Evolutionary conservation across 2,888 invertebrate genomes (phyloP), one percentile per base, ranked within the genome.

Genomic region (Leucophora obtusa): DNA sequence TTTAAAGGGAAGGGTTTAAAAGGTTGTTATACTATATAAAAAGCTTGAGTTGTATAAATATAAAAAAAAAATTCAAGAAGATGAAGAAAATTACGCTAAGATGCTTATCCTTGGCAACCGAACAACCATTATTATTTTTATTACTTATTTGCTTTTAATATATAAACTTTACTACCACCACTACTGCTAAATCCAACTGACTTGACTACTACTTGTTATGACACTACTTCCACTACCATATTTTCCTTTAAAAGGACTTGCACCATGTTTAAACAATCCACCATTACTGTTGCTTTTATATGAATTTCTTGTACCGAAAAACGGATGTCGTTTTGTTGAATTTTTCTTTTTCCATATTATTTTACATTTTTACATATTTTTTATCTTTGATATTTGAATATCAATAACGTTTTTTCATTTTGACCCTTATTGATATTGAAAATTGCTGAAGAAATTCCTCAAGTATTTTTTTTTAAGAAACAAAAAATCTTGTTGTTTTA

Each of bases 91-190:
- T 65, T 59, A 50, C 33, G 51, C 73, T 65, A 77, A 81, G 81
- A 81, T 77, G 54, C 56, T 77, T 81, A 77, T 77, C 81, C 81
- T 77, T 81, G 81, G 73, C 65, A 82, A 82, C 79, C 65, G 71
- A 76, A 69, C 79, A 78, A 66, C 82, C 83, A 82, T 84, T 84
- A 84, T 83, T 84, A 84, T 84, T 84, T 82, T 84, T 84, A 84
- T 83, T 83, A 84, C 84, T 83, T 84, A 84, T 84, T 84, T 84
- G 84, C 83, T 83, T 82, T 84, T 84, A 84, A 84, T 84, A 84
- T 80, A 82, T 82, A 70, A 79, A 77, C 62, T 59, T 21, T 43
- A 33, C 33, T 11, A 53, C 79, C 21, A 21, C 66, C 35, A 9
- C 38, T 47, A 21, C 38, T 28, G 3, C 47, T 50, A 33, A 38